phyloP scores from a whole-genome alignment of 2,888 invertebrate species.

The Tenthredo mesomela region DNA sequence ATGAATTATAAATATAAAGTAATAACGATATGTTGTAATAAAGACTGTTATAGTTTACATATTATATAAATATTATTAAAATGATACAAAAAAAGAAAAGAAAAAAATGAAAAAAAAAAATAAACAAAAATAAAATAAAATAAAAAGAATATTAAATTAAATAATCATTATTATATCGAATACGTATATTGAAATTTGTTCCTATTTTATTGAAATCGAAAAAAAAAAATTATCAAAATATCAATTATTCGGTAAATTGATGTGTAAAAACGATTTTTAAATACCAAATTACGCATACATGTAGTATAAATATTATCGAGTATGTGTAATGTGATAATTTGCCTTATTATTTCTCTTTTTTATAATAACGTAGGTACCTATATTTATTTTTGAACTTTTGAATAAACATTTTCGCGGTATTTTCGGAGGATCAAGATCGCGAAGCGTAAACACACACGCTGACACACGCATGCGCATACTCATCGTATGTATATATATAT shows the following conservation, averaged over 20 bases:
- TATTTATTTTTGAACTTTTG: background rate
- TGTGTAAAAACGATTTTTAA: background rate
- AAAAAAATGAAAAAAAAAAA: background rate
- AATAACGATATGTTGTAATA: conserved; percentile 72
- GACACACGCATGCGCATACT: background rate
- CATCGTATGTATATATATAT: too few species aligned
- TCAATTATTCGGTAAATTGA: too few species aligned
- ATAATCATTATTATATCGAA: background rate
- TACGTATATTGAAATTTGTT: background rate
- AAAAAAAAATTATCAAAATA: too few species aligned
- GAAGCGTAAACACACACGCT: background rate
- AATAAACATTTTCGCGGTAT: background rate
- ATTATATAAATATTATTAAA: conserved; percentile 45
- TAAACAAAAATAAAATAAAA: background rate
- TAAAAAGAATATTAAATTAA: background rate
- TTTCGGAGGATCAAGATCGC: background rate
- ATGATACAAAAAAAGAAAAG: background rate
- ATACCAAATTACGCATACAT: background rate
- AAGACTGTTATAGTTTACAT: conserved; percentile 75
- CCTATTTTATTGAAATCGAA: background rate
- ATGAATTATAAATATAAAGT: conserved; percentile 49
- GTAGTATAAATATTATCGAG: background rate
- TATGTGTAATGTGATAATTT: background rate
- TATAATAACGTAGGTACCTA: too few species aligned
- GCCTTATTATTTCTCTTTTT: background rate